Conservation (phyloP, 23 tunicate genomes). For the Trididemnum nubilum region DNA sequence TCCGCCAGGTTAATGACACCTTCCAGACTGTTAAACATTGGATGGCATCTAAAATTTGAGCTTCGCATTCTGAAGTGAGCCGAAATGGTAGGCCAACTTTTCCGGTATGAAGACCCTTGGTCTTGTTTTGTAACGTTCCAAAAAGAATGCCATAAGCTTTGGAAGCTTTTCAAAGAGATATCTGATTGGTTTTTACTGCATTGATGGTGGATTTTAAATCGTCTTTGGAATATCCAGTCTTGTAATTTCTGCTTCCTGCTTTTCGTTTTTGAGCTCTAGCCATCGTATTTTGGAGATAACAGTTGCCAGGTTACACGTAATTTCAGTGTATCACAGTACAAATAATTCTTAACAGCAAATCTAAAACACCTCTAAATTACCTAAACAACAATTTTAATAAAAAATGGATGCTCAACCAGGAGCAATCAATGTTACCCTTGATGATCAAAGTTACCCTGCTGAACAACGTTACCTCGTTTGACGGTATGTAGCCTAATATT, state of each 20-base stretch:
- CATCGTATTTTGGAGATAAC: no score
- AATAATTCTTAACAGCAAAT: no score
- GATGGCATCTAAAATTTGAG: constrained; percentile 1
- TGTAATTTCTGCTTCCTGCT: constrained; percentile 6
- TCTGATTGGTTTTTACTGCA: neutral
- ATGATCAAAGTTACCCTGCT: constrained; percentile 16
- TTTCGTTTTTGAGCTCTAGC: constrained; percentile 24
- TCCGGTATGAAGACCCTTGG: neutral
- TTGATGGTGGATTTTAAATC: neutral
- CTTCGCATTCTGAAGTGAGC: constrained; percentile 17
- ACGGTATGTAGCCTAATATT: no score
- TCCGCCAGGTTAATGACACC: neutral
- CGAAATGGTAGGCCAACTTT: constrained; percentile 39
- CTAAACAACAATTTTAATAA: constrained; percentile 7
- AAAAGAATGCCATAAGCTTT: constrained; percentile 12
- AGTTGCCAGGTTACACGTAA: neutral
- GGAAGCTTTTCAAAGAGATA: constrained; percentile 22
- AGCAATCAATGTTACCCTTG: constrained; percentile 17
- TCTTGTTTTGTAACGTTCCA: constrained; percentile 26
- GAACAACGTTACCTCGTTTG: constrained; percentile 11
- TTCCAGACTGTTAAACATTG: constrained; percentile 16
- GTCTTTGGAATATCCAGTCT: neutral
- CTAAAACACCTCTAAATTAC: neutral
- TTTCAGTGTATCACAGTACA: neutral
- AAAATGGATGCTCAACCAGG: no score